Evolutionary conservation across 2,888 invertebrate species (phyloP).

Genomic region (Horisme vitalbata): DNA sequence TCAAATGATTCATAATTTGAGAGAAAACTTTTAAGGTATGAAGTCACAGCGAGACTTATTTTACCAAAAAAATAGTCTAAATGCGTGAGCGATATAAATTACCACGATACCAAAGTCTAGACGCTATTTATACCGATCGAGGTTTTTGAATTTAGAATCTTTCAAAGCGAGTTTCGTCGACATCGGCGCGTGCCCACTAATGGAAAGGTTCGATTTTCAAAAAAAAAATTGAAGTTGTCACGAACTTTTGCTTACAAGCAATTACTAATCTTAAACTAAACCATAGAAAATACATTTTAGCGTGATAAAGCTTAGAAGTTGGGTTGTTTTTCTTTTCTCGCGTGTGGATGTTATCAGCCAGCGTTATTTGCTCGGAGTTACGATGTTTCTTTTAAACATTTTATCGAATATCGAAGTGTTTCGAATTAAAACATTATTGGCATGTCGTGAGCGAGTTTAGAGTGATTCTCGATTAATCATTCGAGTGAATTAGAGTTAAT

Average conservation of each 20-base stretch:
- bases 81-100: constrained; percentile 41
- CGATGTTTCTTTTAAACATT: constrained; percentile 68
- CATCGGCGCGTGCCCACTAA: constrained; percentile 77
- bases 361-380: constrained; percentile 68
- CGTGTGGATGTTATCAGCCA: constrained; percentile 64
- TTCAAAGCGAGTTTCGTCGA: constrained; percentile 72
- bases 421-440: constrained; percentile 74
- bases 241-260: constrained; percentile 38
- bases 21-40: too few species aligned
- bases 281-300: constrained; percentile 38
- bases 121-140: constrained; percentile 69
- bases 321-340: constrained; percentile 40
- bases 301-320: constrained; percentile 29
- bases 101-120: constrained; percentile 60
- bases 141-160: constrained; percentile 70
- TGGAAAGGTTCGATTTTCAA: constrained; percentile 72
- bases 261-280: constrained; percentile 27
- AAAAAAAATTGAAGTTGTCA: constrained; percentile 60
- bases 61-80: constrained; percentile 1
- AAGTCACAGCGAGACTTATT: too few species aligned
- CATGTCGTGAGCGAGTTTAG: constrained; percentile 65
- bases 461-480: constrained; percentile 65
- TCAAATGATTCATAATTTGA: too few species aligned
- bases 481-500: constrained; percentile 32
- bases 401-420: constrained; percentile 68